A percentile compares a stretch with the other conserved stretches of the same genome.
phyloP scores from a whole-genome alignment of 2,888 invertebrate species.

The Plagodis pulveraria region DNA sequence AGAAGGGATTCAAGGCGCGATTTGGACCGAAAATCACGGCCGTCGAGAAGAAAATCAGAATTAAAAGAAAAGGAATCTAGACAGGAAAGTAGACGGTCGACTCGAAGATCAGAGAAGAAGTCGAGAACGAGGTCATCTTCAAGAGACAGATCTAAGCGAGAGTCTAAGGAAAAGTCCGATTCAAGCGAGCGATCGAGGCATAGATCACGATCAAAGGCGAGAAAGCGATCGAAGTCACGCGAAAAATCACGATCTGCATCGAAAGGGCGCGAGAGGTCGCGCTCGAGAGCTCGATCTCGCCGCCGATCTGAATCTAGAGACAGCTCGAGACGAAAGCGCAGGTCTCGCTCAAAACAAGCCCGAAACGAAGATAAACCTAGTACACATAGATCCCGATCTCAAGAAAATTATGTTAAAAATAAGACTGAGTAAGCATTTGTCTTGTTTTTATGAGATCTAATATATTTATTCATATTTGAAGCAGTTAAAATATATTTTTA shows the following conservation, averaged over 20 bases:
- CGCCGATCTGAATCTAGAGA: conserved; percentile 51
- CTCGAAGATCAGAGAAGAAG: conserved; percentile 61
- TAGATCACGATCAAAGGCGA: conserved; percentile 64
- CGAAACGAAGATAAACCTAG: conserved; percentile 58
- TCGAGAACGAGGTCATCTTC: conserved; percentile 57
- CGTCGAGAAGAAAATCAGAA: conserved; percentile 63
- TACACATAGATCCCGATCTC: conserved; percentile 70
- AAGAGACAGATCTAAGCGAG: conserved; percentile 54
- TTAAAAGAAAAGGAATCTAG: conserved; percentile 56
- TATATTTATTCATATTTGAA: too few species aligned
- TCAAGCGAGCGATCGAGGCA: conserved; percentile 56
- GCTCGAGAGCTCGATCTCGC: conserved; percentile 47
- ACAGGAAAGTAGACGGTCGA: conserved; percentile 54
- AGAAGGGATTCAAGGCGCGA: conserved; percentile 65
- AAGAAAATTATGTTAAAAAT: conserved; percentile 65
- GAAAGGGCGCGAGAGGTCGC: conserved; percentile 52
- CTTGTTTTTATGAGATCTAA: neutral
- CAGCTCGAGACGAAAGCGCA: conserved; percentile 36
- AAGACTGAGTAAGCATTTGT: conserved; percentile 70
- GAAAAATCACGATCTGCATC: conserved; percentile 62
- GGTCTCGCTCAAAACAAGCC: conserved; percentile 52
- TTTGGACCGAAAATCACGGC: conserved; percentile 64
- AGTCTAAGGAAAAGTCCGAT: conserved; percentile 62
- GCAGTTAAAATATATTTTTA: too few species aligned
- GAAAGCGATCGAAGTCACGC: conserved; percentile 54